These are phyloP conservation scores for Apaloderma vittatum DNA, from an alignment of 2,113 vertebrate genomes.

Conservation along the genomic window DNA sequence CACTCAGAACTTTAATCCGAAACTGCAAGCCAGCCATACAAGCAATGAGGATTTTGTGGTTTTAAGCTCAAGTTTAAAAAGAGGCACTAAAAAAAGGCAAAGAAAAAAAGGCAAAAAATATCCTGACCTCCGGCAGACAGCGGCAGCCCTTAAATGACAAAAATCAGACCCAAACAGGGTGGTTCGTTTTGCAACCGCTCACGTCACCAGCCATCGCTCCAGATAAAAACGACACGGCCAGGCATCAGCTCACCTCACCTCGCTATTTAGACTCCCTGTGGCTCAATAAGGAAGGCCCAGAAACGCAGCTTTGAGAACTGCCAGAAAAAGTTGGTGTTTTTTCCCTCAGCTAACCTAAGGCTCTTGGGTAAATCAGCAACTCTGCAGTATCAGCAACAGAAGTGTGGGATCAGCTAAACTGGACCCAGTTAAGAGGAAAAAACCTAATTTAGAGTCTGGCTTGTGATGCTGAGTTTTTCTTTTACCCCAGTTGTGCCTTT, in stretches of 20 bases:
- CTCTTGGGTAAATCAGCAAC: neutral
- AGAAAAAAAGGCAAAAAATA: neutral
- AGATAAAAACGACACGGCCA: fast-evolving
- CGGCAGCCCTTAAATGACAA: neutral
- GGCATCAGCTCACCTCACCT: neutral
- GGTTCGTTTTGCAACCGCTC: neutral
- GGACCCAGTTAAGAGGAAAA: neutral
- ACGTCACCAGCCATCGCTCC: neutral
- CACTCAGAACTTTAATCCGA: neutral
- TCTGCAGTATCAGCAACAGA: neutral
- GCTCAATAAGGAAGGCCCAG: neutral
- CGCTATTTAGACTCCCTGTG: neutral
- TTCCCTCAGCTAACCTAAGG: neutral
- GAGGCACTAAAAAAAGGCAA: neutral
- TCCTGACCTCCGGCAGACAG: neutral
- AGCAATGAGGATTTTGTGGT: neutral
- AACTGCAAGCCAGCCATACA: neutral
- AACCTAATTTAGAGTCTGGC: neutral
- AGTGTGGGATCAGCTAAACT: neutral
- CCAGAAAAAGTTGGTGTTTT: neutral
- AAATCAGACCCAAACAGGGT: neutral
- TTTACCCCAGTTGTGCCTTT: neutral
- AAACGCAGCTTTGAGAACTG: neutral
- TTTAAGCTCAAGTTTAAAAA: neutral
- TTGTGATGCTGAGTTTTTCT: neutral